A percentile compares a stretch with the other conserved stretches of the same genome.
These are phyloP conservation scores for Gryllus longicercus DNA, from an alignment of 2,888 invertebrate genomes.

Conservation along the genomic window DNA sequence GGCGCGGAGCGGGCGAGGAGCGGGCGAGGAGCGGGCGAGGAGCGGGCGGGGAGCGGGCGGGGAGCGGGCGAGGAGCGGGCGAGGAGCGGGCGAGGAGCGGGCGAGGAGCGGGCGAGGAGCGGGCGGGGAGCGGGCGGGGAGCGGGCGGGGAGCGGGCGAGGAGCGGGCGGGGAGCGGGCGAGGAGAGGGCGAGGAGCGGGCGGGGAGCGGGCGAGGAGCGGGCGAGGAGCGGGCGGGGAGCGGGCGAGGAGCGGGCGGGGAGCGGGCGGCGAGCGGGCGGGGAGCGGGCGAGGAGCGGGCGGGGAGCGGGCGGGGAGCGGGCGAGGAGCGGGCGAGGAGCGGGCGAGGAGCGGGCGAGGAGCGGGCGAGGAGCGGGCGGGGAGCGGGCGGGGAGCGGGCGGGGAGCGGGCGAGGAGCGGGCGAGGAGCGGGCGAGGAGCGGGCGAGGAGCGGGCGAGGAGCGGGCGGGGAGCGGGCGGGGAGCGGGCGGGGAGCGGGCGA, in stretches of 20 bases:
- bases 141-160: too few species aligned
- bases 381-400: not conserved
- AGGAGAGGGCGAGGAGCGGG: not conserved
- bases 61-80: too few species aligned
- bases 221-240: not conserved
- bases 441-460: not conserved
- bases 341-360: not conserved
- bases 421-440: not conserved
- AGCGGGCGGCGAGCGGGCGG: not conserved
- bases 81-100: not conserved
- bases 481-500: too few species aligned
- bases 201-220: not conserved
- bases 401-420: too few species aligned
- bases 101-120: not conserved
- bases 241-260: too few species aligned
- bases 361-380: not conserved
- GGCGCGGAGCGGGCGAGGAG: not conserved
- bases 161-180: too few species aligned
- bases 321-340: too few species aligned
- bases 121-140: not conserved
- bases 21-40: not conserved
- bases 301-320: not conserved
- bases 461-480: not conserved
- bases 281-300: not conserved
- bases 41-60: not conserved